These are phyloP conservation scores for Crotalus viridis DNA, from an alignment of 2,113 vertebrate genomes.

Conservation along the genomic window DNA sequence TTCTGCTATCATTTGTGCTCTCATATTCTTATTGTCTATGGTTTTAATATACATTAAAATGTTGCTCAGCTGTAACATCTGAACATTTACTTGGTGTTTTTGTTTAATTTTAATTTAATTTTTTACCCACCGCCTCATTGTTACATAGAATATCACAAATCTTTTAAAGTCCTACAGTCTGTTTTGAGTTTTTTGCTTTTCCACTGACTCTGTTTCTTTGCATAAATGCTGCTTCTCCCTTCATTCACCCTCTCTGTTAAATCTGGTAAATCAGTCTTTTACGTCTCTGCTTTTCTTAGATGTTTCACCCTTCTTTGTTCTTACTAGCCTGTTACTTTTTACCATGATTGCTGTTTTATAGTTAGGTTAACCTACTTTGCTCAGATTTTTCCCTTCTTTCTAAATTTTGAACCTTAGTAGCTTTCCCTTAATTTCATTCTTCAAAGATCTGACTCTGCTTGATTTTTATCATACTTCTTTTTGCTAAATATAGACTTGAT, in stretches of 20 bases:
- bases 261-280: conserved; percentile 24
- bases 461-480: neutral
- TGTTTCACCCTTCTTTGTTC: conserved; percentile 11
- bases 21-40: neutral
- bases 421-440: neutral
- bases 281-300: conserved; percentile 3
- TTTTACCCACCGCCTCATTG: conserved; percentile 6
- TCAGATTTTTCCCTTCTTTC: conserved; percentile 27
- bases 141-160: conserved; percentile 25
- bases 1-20: neutral
- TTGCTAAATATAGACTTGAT: neutral
- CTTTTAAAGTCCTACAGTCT: conserved; percentile 26
- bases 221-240: conserved; percentile 25
- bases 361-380: conserved; percentile 21
- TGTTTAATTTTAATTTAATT: neutral
- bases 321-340: conserved; percentile 4
- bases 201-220: neutral
- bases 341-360: conserved; percentile 20
- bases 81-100: neutral
- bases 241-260: conserved; percentile 32
- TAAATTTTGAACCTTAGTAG: conserved; percentile 18
- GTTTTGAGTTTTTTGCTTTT: neutral
- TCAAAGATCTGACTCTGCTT: neutral
- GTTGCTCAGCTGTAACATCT: neutral
- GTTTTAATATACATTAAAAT: neutral